Conservation (phyloP, 2,113 vertebrate genomes). For the Rhagologus leucostigma region DNA sequence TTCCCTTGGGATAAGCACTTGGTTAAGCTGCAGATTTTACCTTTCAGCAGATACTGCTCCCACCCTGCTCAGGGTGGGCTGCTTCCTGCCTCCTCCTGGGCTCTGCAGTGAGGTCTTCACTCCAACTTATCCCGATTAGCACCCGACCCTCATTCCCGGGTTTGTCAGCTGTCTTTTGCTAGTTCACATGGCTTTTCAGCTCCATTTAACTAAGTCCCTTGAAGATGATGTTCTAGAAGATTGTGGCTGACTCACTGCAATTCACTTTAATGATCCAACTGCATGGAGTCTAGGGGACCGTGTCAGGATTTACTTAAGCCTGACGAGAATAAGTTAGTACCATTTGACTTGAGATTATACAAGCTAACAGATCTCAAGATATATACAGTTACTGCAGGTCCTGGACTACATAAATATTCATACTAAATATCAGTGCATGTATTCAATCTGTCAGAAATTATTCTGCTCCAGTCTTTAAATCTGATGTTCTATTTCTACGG, state of each 20-base stretch:
- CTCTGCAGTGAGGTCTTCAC: not conserved
- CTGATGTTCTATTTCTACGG: not conserved
- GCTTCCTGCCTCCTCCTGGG: not conserved
- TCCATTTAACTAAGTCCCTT: not conserved
- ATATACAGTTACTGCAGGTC: not conserved
- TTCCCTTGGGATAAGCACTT: not conserved
- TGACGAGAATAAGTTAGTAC: not conserved
- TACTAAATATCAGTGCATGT: not conserved
- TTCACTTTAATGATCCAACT: not conserved
- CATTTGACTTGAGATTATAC: not conserved
- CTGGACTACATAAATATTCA: not conserved
- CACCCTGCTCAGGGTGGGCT: not conserved
- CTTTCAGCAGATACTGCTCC: not conserved
- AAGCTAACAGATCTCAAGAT: not conserved
- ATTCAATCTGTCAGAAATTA: not conserved
- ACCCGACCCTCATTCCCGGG: not conserved
- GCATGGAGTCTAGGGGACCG: not conserved
- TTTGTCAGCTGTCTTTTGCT: not conserved
- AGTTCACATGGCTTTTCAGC: not conserved
- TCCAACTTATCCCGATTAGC: not conserved
- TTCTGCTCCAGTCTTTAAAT: not conserved
- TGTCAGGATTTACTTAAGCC: constrained; percentile 21
- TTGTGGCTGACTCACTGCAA: not conserved
- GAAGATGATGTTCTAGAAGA: not conserved
- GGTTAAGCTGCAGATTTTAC: not conserved